Percentiles rank a stretch among this genome's conserved stretches.
Conservation (phyloP, 1,140 invertebrate species). For the Macrotrachela quadricornifera region DNA sequence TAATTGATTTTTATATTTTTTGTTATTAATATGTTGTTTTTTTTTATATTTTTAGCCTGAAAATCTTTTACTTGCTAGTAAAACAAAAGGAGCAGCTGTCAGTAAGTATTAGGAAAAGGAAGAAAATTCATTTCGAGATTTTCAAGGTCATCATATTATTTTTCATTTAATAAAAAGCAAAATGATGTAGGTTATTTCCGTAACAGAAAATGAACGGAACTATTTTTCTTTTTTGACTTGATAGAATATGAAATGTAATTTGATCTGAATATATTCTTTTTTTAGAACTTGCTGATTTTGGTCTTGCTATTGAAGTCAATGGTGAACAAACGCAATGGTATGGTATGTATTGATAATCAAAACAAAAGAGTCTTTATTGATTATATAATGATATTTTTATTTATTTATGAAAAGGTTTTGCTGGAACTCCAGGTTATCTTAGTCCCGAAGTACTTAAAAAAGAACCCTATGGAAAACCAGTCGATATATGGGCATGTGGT, state of each 20-base stretch:
- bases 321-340: constrained; percentile 91
- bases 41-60: constrained; percentile 49
- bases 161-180: no score
- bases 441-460: constrained; percentile 98
- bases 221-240: no score
- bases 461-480: constrained; percentile 97
- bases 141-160: no score
- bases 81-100: constrained; percentile 94
- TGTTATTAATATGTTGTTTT: neutral
- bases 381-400: no score
- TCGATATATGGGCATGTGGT: constrained; percentile 99
- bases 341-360: constrained; percentile 26
- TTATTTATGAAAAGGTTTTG: constrained; percentile 45
- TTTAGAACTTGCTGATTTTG: constrained; percentile 79
- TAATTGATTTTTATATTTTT: constrained; percentile 3
- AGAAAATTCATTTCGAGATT: no score
- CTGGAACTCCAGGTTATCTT: constrained; percentile 92
- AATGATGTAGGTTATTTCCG: no score
- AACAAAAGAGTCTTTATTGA: no score
- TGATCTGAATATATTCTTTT: no score
- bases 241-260: no score
- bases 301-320: constrained; percentile 94
- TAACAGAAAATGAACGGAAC: no score
- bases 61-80: constrained; percentile 92
- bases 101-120: constrained; percentile 22